These are phyloP conservation scores for Laticauda colubrina DNA, from an alignment of 2,113 vertebrate species.

Conservation along the genomic window DNA sequence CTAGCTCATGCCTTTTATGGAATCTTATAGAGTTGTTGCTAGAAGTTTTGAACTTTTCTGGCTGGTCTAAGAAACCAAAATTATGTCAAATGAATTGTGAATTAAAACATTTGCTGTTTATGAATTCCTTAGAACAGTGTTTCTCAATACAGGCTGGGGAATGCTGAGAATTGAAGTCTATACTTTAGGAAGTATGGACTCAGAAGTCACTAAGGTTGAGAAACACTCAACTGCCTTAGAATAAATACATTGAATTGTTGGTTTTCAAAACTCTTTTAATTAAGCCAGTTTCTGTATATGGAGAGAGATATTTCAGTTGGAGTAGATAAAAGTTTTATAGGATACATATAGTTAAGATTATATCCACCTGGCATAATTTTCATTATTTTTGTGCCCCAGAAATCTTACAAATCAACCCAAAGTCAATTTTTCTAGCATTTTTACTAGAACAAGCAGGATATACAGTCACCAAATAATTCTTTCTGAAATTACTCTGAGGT, in stretches of 20 bases:
- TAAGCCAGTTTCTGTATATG: neutral
- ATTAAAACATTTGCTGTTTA: neutral
- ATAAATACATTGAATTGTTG: neutral
- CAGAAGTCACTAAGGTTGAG: neutral
- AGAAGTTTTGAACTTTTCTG: neutral
- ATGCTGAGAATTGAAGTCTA: neutral
- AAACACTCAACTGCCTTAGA: neutral
- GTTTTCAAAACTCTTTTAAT: neutral
- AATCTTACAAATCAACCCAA: neutral
- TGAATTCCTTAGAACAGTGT: neutral
- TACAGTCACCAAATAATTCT: neutral
- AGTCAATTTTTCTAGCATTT: neutral
- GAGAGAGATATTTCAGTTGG: neutral
- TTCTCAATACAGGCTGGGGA: neutral
- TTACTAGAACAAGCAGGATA: neutral
- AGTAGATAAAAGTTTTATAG: neutral
- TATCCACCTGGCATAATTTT: neutral
- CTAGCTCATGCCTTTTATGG: neutral
- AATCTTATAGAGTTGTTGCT: neutral
- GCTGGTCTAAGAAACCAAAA: neutral
- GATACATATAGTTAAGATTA: neutral
- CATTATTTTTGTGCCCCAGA: neutral
- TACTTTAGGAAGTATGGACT: neutral
- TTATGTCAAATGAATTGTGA: neutral
- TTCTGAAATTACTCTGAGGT: neutral